A percentile compares a stretch with the other conserved stretches of the same genome.
These are phyloP conservation scores for Lagenorhynchus albirostris DNA, from an alignment of 2,113 vertebrate genomes.

Conservation along the genomic window DNA sequence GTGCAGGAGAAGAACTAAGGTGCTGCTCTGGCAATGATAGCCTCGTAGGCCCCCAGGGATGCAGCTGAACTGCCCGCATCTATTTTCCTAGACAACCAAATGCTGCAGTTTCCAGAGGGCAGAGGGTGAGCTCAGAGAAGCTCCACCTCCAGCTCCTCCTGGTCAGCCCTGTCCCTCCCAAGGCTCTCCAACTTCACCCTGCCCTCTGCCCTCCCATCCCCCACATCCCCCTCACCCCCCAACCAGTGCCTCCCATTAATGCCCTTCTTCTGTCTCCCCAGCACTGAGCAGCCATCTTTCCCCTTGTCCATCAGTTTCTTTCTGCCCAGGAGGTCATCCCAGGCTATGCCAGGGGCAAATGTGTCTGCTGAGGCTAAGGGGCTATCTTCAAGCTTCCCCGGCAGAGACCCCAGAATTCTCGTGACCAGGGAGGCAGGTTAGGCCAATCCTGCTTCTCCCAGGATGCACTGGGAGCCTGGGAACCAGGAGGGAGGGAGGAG, in stretches of 20 bases:
- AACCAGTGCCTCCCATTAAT: rapidly evolving
- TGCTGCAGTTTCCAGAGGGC: not conserved
- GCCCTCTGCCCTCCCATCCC: rapidly evolving
- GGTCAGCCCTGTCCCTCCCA: not conserved
- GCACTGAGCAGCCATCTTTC: not conserved
- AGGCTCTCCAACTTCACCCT: not conserved
- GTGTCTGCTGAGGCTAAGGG: not conserved
- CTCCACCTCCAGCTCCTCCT: not conserved
- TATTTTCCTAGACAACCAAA: not conserved
- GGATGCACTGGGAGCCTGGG: slow-evolving; percentile 77
- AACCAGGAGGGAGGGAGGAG: slow-evolving; percentile 83
- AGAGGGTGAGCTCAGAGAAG: not conserved
- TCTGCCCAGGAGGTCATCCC: not conserved
- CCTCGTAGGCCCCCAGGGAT: rapidly evolving
- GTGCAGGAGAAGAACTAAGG: not conserved
- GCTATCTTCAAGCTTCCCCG: not conserved
- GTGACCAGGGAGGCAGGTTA: slow-evolving; percentile 58
- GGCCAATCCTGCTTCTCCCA: slow-evolving; percentile 65
- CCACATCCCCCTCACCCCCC: rapidly evolving
- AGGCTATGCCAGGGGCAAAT: not conserved
- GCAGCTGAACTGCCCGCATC: not conserved
- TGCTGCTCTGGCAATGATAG: not conserved
- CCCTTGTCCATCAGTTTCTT: not conserved
- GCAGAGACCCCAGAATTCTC: slow-evolving; percentile 39
- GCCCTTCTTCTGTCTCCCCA: not conserved